phyloP scores from a whole-genome alignment of 2,113 vertebrate species.

The Speoplatyrhinus poulsoni region DNA sequence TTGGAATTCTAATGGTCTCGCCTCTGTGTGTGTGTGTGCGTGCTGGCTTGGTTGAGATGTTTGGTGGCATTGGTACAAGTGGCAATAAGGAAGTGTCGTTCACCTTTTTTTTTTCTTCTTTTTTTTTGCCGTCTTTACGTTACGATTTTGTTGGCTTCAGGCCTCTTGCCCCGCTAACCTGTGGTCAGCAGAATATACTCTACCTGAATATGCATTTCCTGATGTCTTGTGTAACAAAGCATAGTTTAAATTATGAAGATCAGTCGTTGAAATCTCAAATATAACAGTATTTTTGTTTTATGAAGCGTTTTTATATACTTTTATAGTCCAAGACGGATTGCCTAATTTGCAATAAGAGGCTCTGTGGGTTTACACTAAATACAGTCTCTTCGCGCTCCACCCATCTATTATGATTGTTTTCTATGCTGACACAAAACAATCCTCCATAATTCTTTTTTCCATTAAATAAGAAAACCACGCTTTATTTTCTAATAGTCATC shows the following conservation, averaged over 20 bases:
- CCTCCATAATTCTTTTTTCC: constrained; percentile 14
- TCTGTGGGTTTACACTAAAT: neutral
- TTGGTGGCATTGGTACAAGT: constrained; percentile 37
- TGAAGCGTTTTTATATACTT: too few relatives aligned
- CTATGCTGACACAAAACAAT: constrained; percentile 26
- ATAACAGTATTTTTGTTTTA: neutral
- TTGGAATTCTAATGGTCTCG: constrained; percentile 56
- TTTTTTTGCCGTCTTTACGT: constrained; percentile 13
- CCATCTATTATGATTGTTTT: constrained; percentile 22
- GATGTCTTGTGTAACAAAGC: constrained; percentile 45
- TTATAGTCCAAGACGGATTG: too few relatives aligned
- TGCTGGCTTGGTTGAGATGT: constrained; percentile 36
- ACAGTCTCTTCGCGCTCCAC: neutral
- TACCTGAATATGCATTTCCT: constrained; percentile 70
- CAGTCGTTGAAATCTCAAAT: constrained; percentile 2
- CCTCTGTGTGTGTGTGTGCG: constrained; percentile 49
- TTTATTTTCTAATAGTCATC: constrained; percentile 29
- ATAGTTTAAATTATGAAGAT: constrained; percentile 6
- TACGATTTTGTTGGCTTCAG: constrained; percentile 49
- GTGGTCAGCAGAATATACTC: constrained; percentile 41
- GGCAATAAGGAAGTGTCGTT: neutral
- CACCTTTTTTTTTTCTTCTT: neutral
- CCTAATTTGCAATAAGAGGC: neutral
- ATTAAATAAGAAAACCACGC: constrained; percentile 16
- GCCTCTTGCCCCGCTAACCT: constrained; percentile 57